These are phyloP conservation scores for Brachionus paranguensis DNA, from an alignment of 1,140 invertebrate genomes.

Conservation along the genomic window DNA sequence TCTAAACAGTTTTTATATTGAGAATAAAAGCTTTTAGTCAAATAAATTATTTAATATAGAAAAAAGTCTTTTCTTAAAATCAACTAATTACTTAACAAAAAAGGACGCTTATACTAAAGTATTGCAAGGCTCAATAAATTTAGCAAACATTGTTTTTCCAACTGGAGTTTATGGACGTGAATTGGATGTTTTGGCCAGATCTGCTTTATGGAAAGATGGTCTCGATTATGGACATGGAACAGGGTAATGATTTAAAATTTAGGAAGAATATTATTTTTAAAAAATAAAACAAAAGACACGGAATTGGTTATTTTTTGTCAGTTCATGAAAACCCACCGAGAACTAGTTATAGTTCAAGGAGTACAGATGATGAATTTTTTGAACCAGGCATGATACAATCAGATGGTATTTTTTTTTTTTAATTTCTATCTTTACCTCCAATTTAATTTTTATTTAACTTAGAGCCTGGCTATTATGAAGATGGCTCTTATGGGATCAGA, in stretches of 20 bases:
- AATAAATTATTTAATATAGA: neutral
- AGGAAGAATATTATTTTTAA: neutral
- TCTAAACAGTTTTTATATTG: no score
- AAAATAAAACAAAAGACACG: slow-evolving; percentile 60
- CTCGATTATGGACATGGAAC: slow-evolving; percentile 93
- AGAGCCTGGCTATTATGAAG: slow-evolving; percentile 67
- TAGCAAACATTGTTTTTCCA: slow-evolving; percentile 69
- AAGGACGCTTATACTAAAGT: slow-evolving; percentile 72
- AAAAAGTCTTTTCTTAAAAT: neutral
- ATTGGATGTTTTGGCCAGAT: slow-evolving; percentile 77
- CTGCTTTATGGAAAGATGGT: slow-evolving; percentile 79
- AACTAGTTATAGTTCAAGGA: neutral
- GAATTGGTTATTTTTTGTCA: slow-evolving; percentile 87
- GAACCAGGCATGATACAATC: slow-evolving; percentile 40
- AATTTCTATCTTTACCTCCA: neutral
- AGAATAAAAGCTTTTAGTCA: no score
- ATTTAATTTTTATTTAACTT: neutral
- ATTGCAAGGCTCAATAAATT: slow-evolving; percentile 65
- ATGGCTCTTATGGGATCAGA: slow-evolving; percentile 79
- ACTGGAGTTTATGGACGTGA: slow-evolving; percentile 64
- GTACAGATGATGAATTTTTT: slow-evolving; percentile 41
- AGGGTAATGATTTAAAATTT: slow-evolving; percentile 56
- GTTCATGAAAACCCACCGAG: slow-evolving; percentile 71
- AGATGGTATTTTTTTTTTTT: slow-evolving; percentile 9
- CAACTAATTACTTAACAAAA: neutral